Evolutionary conservation across 2,113 vertebrate species (phyloP).

Genomic region (Neofelis nebulosa): DNA sequence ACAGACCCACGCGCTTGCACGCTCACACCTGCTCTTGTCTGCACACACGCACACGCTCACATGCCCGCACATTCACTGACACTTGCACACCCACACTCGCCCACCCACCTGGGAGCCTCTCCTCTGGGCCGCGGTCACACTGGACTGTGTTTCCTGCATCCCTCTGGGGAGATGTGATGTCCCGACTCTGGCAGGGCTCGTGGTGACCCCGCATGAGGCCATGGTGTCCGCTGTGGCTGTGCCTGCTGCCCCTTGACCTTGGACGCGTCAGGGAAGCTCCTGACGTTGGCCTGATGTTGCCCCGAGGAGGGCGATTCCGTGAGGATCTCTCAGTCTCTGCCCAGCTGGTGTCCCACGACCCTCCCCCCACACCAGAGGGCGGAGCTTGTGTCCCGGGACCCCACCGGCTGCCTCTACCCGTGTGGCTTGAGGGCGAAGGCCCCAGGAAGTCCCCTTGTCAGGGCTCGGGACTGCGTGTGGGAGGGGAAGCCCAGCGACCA

Average conservation of each 20-base stretch:
- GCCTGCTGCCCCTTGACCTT: no score
- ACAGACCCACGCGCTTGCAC: no score
- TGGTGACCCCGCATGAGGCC: fast-evolving
- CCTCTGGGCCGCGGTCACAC: neutral
- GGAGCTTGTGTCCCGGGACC: fast-evolving
- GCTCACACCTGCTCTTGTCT: neutral
- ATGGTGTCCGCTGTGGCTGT: fast-evolving
- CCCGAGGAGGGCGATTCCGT: no score
- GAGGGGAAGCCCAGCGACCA: fast-evolving
- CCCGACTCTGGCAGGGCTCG: no score
- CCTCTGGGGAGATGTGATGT: fast-evolving
- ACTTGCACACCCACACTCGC: fast-evolving
- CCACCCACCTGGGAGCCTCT: neutral
- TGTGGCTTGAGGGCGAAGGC: fast-evolving
- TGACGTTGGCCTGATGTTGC: neutral
- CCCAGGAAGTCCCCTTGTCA: neutral
- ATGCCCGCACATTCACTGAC: neutral
- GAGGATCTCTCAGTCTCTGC: neutral
- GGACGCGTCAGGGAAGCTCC: neutral
- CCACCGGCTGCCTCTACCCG: fast-evolving
- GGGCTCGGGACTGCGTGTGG: neutral
- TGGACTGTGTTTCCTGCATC: neutral
- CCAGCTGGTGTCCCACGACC: fast-evolving
- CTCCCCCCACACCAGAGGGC: no score
- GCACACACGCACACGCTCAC: neutral